Conservation (phyloP, 2,113 vertebrate species). For the Alligator mississippiensis region DNA sequence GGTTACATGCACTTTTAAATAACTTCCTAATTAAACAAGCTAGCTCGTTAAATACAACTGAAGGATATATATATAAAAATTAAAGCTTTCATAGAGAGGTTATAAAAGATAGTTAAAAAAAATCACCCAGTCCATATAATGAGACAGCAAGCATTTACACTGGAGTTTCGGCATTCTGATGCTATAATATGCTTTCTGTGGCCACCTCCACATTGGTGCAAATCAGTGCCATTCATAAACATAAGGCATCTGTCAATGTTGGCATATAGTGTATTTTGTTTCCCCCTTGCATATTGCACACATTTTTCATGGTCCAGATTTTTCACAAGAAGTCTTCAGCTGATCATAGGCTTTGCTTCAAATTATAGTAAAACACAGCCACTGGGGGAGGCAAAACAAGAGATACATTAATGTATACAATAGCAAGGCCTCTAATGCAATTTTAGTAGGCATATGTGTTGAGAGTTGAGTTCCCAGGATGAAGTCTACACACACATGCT, state of each 20-base stretch:
- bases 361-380: constrained; percentile 80
- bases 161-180: not conserved
- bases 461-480: too few relatives aligned
- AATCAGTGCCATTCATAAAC: constrained; percentile 2
- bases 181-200: not conserved
- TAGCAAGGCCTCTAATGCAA: not conserved
- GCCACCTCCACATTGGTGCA: not conserved
- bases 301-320: constrained; percentile 8
- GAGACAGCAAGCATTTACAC: constrained; percentile 10
- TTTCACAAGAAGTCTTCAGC: not conserved
- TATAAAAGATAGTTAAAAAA: not conserved
- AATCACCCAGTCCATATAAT: not conserved
- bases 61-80: not conserved
- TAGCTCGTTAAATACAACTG: constrained; percentile 17
- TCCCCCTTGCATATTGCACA: not conserved
- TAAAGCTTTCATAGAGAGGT: constrained; percentile 23
- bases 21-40: constrained; percentile 18
- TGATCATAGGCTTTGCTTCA: constrained; percentile 45
- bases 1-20: not conserved
- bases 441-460: not conserved
- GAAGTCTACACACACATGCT: too few relatives aligned
- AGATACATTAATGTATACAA: not conserved
- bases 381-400: constrained; percentile 56
- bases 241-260: constrained; percentile 27
- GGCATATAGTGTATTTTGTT: not conserved